A percentile compares a stretch with the other conserved stretches of the same genome.
Evolutionary conservation across 1,140 invertebrate species (phyloP).

Genomic region (Agrypnia vestita): DNA sequence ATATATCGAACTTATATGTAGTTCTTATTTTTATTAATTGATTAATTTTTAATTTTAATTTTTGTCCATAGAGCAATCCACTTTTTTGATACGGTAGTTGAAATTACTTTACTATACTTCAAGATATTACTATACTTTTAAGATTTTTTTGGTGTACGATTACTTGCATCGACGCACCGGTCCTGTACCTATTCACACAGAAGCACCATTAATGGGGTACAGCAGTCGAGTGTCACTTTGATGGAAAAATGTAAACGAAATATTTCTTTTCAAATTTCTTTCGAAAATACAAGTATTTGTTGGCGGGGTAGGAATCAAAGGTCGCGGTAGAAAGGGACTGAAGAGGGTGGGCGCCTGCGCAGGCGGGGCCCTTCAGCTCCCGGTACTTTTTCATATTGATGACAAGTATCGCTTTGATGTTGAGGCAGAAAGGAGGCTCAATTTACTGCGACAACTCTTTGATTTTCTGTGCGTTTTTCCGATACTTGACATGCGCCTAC

Average conservation of each 20-base stretch:
- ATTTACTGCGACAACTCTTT: slow-evolving; percentile 31
- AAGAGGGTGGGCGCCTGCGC: slow-evolving; percentile 7
- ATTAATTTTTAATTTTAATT: no score
- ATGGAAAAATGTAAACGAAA: slow-evolving; percentile 30
- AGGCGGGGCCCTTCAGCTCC: not conserved
- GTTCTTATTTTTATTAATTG: no score
- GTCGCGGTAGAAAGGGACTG: slow-evolving; percentile 4
- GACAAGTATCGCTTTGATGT: not conserved
- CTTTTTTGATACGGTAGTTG: no score
- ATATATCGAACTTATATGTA: no score
- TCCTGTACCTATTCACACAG: not conserved
- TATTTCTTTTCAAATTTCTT: slow-evolving; percentile 19
- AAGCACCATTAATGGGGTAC: slow-evolving; percentile 9
- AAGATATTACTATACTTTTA: no score
- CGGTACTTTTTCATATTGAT: slow-evolving; percentile 18
- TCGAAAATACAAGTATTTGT: slow-evolving; percentile 28
- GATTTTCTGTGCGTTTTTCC: slow-evolving; percentile 35
- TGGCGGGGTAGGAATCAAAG: slow-evolving; percentile 20
- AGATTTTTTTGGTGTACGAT: not conserved
- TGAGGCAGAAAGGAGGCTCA: not conserved
- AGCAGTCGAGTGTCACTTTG: slow-evolving; percentile 18
- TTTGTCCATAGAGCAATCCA: no score
- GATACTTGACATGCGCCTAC: slow-evolving; percentile 10
- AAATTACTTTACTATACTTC: no score
- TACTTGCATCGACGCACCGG: not conserved